Conservation (phyloP, 2,113 vertebrate species). For the Sakesphorus luctuosus region DNA sequence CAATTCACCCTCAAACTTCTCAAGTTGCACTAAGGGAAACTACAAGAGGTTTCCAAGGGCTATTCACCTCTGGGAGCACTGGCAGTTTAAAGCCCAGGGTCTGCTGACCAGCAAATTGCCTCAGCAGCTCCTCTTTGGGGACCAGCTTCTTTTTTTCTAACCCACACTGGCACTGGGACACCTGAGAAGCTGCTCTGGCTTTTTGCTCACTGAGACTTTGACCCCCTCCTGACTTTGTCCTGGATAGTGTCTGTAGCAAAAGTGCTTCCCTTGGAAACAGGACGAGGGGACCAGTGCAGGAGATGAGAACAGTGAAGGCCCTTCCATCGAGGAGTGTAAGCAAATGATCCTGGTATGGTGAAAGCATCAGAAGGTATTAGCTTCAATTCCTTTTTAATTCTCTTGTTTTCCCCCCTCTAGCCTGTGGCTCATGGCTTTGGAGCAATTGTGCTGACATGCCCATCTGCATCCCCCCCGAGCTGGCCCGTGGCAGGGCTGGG, state of each 20-base stretch:
- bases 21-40: background rate
- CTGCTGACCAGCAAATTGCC: background rate
- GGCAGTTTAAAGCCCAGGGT: background rate
- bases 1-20: background rate
- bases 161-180: background rate
- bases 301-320: background rate
- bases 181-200: background rate
- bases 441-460: background rate
- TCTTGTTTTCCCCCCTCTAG: background rate
- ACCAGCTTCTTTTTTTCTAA: background rate
- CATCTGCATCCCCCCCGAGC: background rate
- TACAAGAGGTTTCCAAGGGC: background rate
- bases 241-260: background rate
- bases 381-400: background rate
- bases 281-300: accelerated
- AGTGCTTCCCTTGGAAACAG: background rate
- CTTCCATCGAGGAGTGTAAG: background rate
- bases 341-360: background rate
- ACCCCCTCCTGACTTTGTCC: background rate
- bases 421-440: background rate
- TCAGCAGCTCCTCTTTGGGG: background rate
- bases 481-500: background rate
- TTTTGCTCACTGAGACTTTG: background rate
- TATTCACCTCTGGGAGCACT: background rate
- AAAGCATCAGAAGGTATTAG: background rate